A percentile compares a stretch with the other conserved stretches of the same genome.
phyloP scores from a whole-genome alignment of 2,888 invertebrate genomes.

The Ptychoptera contaminata region DNA sequence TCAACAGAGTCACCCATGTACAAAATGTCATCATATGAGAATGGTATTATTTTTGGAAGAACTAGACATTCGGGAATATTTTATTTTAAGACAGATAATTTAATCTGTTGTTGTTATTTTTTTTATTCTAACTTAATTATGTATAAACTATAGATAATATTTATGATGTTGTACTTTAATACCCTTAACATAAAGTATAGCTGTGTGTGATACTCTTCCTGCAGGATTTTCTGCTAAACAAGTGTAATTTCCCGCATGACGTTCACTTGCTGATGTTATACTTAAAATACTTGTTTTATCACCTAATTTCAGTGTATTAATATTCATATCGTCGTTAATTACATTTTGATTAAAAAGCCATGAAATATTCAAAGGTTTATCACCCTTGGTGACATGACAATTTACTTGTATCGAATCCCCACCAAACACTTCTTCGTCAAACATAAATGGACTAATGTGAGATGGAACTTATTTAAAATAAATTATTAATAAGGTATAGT shows the following conservation, averaged over 20 bases:
- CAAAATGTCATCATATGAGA: slow-evolving; percentile 54
- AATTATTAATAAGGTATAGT: neutral
- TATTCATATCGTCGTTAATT: slow-evolving; percentile 35
- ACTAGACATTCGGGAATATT: slow-evolving; percentile 33
- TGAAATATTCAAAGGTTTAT: slow-evolving; percentile 38
- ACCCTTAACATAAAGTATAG: slow-evolving; percentile 44
- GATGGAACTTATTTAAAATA: slow-evolving; percentile 19
- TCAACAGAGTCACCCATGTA: slow-evolving; percentile 55
- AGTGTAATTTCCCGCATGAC: slow-evolving; percentile 47
- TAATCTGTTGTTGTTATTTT: neutral
- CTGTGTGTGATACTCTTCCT: slow-evolving; percentile 39
- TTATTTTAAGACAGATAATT: neutral
- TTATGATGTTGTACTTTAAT: slow-evolving; percentile 14
- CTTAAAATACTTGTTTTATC: slow-evolving; percentile 33
- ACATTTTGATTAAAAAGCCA: slow-evolving; percentile 32
- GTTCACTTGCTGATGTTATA: slow-evolving; percentile 40
- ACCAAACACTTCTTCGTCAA: slow-evolving; percentile 36
- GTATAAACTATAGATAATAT: slow-evolving; percentile 3
- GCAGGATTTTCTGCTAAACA: slow-evolving; percentile 45
- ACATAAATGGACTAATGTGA: slow-evolving; percentile 25
- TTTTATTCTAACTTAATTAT: neutral
- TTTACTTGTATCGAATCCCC: slow-evolving; percentile 36
- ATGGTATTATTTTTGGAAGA: slow-evolving; percentile 60
- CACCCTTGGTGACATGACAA: slow-evolving; percentile 37
- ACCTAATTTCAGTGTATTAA: slow-evolving; percentile 32